A percentile compares a stretch with the other conserved stretches of the same genome.
Conservation (phyloP, 2,113 vertebrate species). For the Thalassarche chlororhynchos region DNA sequence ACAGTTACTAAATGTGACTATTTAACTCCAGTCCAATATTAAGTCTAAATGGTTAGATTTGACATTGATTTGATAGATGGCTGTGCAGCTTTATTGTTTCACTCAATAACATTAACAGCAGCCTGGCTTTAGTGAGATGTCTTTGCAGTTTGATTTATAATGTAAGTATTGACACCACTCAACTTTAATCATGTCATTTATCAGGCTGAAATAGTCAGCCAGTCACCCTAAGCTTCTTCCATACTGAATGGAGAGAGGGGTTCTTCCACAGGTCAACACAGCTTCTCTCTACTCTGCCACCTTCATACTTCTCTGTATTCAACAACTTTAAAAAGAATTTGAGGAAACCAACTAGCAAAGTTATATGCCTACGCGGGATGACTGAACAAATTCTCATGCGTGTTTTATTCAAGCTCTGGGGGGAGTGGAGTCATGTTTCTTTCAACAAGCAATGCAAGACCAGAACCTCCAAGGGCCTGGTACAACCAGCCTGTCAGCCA, state of each 20-base stretch:
- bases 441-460: neutral
- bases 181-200: neutral
- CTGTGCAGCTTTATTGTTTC: neutral
- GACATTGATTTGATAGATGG: neutral
- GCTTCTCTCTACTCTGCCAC: neutral
- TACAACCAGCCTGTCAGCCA: neutral
- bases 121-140: neutral
- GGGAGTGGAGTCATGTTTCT: neutral
- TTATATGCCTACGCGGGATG: neutral
- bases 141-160: neutral
- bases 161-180: neutral
- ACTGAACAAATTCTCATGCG: neutral
- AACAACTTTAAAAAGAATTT: neutral
- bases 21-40: neutral
- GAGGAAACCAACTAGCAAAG: neutral
- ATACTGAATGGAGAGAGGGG: neutral
- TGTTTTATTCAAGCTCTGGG: neutral
- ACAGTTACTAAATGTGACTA: neutral
- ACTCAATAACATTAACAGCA: neutral
- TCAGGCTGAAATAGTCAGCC: neutral
- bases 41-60: neutral
- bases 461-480: neutral
- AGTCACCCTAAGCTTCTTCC: neutral
- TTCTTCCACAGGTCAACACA: neutral
- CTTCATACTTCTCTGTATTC: neutral